Evolutionary conservation across 2,797 vertebrate species (phyloP), one percentile per base, ranked within the genome.

Genomic region (Siniperca scherzeri): DNA sequence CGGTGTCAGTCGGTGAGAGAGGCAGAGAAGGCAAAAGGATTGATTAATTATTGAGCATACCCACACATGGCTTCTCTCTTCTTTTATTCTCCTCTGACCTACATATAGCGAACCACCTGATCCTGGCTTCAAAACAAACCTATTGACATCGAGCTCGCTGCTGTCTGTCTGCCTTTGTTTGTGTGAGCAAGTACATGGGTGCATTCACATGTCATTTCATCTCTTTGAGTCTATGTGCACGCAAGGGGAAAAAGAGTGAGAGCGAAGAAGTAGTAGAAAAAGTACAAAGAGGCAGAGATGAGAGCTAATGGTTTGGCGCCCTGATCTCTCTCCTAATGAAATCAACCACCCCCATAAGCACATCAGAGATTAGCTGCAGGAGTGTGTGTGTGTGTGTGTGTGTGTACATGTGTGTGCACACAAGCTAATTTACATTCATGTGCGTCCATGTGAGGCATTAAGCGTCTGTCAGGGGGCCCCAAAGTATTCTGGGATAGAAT

Each of bases 41-140:
- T 82, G 76, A 91, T 95, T 82, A 91, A 94, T 95, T 92, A 94
- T 94, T 94, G 74, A 95, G 77, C 78, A 87, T 77, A 74, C 75
- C 42, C 42, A 82, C 87, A 89, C 87, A 78, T 77, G 79, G 82
- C 76, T 84, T 70, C 74, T 78, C 80, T 82, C 72, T 86, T 60
- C 81, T 77, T 92, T 88, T 79, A 81, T 88, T 89, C 84, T 92
- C 46, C 75, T 85, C 87, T 93, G 91, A 92, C 88, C 92, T 89
- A 91, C 87, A 93, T 91, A 91, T 91, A 91, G 79, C 75, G 67
- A 88, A 89, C 57, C 87, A 91, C 84, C 88, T 93, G 91, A 92
- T 87, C 88, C 77, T 53, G 78, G 48, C 87, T 88, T 56, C 80
- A 70, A 82, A 88, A 80, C 87, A 90, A 90, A 88, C 82, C 85